Evolutionary conservation across 2,113 vertebrate species (phyloP).

Genomic region (Plotosus lineatus): DNA sequence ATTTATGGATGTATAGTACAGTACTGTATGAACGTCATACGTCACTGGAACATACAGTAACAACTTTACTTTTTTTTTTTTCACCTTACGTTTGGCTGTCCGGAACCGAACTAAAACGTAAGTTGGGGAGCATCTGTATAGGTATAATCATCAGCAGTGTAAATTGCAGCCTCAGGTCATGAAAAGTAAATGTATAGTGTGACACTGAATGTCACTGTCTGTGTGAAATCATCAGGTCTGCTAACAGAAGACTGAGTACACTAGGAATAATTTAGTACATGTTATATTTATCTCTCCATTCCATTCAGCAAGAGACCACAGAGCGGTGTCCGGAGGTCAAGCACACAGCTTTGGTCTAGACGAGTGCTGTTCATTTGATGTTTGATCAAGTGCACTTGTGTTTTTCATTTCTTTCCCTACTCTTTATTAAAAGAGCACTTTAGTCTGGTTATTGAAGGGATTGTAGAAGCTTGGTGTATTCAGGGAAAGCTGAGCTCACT

Average conservation of each 20-base stretch:
- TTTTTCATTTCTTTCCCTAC: not conserved
- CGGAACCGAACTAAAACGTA: too few species aligned
- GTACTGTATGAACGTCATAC: too few species aligned
- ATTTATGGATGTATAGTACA: too few species aligned
- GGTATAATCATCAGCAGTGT: too few species aligned
- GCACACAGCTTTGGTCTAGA: not conserved
- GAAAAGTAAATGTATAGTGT: not conserved
- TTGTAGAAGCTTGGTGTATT: not conserved
- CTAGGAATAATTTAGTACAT: not conserved
- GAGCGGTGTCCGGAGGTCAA: not conserved
- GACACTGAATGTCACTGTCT: not conserved
- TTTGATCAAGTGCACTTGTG: not conserved
- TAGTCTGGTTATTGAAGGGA: not conserved
- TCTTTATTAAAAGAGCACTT: not conserved
- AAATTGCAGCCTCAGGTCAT: not conserved
- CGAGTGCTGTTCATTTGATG: not conserved
- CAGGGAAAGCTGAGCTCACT: not conserved
- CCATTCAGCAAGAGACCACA: not conserved
- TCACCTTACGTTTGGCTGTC: too few species aligned
- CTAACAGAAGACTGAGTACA: not conserved
- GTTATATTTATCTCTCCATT: slow-evolving; percentile 29
- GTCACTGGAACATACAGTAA: too few species aligned
- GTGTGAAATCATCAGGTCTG: not conserved
- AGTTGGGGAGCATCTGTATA: too few species aligned
- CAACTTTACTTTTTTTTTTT: too few species aligned